Base-by-base conservation (phyloP, 2,113 vertebrate species). In the Ploceus nigricollis region DNA sequence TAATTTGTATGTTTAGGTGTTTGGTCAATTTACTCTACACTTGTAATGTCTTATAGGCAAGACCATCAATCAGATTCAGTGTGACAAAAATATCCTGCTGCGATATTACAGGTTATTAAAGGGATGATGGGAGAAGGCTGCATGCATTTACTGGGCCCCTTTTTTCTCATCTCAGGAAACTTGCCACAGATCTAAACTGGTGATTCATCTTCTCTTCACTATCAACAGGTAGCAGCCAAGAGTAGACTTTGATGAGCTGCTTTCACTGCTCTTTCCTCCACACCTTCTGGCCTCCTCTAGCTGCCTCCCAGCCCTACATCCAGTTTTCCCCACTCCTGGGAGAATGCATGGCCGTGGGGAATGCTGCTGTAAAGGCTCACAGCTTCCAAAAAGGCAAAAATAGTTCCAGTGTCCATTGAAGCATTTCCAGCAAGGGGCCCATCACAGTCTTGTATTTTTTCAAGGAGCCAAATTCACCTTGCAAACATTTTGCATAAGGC, bases 1-100 rank as follows among this genome's bases (percentile, higher is more conserved):
- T 99, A 98, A 99, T 99, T 99, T 99, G 98, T 99, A 98, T 99
- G 98, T 99, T 99, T 99, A 98, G 98, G 97, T 99, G 98, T 99
- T 99, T 97, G 97, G 98, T 98, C 98, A 98, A 98, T 99, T 98
- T 98, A 97, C 97, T 97, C 97, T 97, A 98, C 97, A 95, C 98
- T 98, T 98, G 98, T 98, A 97, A 98, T 95, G 98, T 98, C 98
- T 98, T 97, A 98, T 98, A 98, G 96, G 87, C 94, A 93, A 98
- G 97, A 96, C 97, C 98, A 99, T 99, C 99, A 97, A 99, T 99
- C 99, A 99, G 97, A 97, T 96, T 92, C 64, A 6, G 94, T 97
- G 97, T 97, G 98, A 98, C 98, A 98, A 97, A 98, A 97, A 98
- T 97, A 98, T 98, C 94, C 98, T 97, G 98, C 98, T 97, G 96